Conservation (phyloP, 2,888 invertebrate genomes). For the Iselma pallidipennis region DNA sequence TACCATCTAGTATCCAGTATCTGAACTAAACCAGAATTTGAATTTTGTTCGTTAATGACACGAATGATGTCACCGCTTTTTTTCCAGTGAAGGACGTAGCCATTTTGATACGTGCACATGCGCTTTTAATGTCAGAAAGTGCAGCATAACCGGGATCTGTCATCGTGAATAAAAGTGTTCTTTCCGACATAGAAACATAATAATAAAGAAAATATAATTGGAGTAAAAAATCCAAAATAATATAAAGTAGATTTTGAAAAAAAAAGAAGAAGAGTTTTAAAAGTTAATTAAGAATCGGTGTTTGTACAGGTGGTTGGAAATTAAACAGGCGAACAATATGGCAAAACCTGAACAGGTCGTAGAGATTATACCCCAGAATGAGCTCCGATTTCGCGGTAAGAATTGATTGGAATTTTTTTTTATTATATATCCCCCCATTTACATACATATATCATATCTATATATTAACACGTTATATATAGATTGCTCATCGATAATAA, state of each 20-base stretch:
- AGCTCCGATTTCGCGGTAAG: conserved; percentile 90
- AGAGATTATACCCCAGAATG: conserved; percentile 84
- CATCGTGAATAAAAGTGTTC: conserved; percentile 40
- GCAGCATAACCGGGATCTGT: conserved; percentile 54
- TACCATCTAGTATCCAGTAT: neutral
- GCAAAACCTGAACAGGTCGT: conserved; percentile 78
- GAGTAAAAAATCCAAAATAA: no score
- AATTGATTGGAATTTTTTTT: neutral
- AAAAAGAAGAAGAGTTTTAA: no score
- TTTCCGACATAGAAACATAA: conserved; percentile 32
- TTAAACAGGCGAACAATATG: conserved; percentile 53
- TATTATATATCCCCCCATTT: neutral
- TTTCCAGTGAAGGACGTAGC: conserved; percentile 18
- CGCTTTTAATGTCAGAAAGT: conserved; percentile 46
- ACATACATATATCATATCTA: neutral
- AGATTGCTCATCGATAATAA: conserved; percentile 28
- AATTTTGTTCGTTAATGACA: conserved; percentile 7
- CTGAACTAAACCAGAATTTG: neutral
- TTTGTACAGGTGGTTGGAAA: conserved; percentile 42
- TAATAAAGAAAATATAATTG: conserved; percentile 35
- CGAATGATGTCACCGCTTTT: conserved; percentile 27
- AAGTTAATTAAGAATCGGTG: no score
- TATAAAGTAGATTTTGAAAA: no score
- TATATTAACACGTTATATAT: neutral
- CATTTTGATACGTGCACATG: conserved; percentile 37